Conservation (phyloP, 2,888 invertebrate genomes). For the Brenthis daphne region DNA sequence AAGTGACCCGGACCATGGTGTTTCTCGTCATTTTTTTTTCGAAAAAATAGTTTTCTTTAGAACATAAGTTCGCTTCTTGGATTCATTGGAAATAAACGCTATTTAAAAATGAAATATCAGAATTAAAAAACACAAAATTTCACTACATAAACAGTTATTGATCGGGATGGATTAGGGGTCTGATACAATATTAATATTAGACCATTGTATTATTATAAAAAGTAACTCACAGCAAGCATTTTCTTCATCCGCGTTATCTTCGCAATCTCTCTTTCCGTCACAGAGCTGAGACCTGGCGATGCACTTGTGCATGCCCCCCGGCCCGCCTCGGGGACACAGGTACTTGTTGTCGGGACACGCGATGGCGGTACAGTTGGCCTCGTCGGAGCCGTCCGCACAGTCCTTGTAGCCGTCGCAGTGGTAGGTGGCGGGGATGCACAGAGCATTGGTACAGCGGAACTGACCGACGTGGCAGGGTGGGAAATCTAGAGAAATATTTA, state of each 20-base stretch:
- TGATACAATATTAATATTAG: not conserved
- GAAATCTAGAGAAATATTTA: conserved; percentile 85
- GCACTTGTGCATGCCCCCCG: conserved; percentile 90
- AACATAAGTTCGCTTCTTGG: no score
- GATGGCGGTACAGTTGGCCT: conserved; percentile 92
- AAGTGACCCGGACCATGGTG: no score
- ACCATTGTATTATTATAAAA: no score
- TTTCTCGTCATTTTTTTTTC: no score
- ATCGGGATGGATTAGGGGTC: not conserved
- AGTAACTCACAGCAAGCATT: conserved; percentile 91
- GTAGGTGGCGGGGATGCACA: conserved; percentile 94
- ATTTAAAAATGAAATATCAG: no score
- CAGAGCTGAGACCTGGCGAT: conserved; percentile 94
- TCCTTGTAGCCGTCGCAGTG: conserved; percentile 94
- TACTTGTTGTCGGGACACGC: conserved; percentile 95
- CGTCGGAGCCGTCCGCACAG: conserved; percentile 95
- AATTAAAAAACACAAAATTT: no score
- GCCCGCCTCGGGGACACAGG: conserved; percentile 89
- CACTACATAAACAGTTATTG: no score
- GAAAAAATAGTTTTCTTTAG: no score
- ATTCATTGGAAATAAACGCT: no score
- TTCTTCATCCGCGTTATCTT: conserved; percentile 95
- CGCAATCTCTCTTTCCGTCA: conserved; percentile 94
- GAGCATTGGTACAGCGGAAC: conserved; percentile 95
- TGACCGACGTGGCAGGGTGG: conserved; percentile 94